These are phyloP conservation scores for Sesamia nonagrioides DNA, from an alignment of 1,140 invertebrate genomes.

Conservation along the genomic window DNA sequence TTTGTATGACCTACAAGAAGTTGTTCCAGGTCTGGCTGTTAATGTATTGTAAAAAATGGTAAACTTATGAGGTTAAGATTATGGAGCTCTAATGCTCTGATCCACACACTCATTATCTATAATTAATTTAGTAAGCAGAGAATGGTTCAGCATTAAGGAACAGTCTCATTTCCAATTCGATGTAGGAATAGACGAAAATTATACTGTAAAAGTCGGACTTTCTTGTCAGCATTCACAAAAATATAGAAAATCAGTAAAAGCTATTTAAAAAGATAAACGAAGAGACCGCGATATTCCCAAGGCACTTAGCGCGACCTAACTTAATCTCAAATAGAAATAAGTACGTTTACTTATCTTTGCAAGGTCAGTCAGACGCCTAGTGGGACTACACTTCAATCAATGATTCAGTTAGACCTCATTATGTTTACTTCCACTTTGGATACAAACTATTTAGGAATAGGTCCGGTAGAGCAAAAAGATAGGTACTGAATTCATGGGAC, in stretches of 20 bases:
- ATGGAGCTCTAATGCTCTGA: background rate
- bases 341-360: conserved; percentile 1
- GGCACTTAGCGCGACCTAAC: background rate
- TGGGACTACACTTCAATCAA: background rate
- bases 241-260: background rate
- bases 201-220: too few species aligned
- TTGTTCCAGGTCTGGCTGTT: too few species aligned
- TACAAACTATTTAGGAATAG: background rate
- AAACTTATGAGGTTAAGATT: too few species aligned
- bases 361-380: background rate
- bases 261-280: background rate
- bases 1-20: too few species aligned
- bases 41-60: too few species aligned
- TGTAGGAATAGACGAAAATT: too few species aligned
- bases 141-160: background rate
- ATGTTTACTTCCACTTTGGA: background rate
- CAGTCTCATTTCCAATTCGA: too few species aligned
- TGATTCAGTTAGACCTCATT: background rate
- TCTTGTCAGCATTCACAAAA: background rate
- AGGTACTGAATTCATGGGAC: too few species aligned
- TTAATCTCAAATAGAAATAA: conserved; percentile 7
- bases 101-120: background rate
- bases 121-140: background rate
- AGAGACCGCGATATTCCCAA: background rate
- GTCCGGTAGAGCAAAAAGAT: too few species aligned